Conservation (phyloP, 2,113 vertebrate genomes). For the Mungos mungo region DNA sequence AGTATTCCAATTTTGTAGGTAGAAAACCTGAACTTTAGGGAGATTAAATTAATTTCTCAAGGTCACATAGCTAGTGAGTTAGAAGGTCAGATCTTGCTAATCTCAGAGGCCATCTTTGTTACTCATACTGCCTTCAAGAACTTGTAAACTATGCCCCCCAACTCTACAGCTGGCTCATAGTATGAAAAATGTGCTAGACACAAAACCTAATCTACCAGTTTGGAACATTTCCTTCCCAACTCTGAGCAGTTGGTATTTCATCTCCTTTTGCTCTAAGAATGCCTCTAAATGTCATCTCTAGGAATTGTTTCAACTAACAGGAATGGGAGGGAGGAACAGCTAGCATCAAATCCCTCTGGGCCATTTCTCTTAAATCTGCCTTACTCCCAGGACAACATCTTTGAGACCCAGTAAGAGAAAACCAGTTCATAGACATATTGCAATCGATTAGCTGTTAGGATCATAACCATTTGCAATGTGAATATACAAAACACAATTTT, state of each 20-base stretch:
- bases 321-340: not conserved
- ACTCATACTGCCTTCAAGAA: not conserved
- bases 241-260: not conserved
- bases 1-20: not conserved
- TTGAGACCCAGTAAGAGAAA: not conserved
- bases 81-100: not conserved
- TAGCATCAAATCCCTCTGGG: conserved; percentile 7
- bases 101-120: not conserved
- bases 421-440: not conserved
- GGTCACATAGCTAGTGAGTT: not conserved
- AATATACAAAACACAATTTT: not conserved
- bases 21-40: not conserved
- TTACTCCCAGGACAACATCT: not conserved
- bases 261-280: conserved; percentile 24
- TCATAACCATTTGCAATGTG: not conserved
- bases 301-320: not conserved
- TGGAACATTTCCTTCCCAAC: not conserved
- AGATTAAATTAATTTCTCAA: not conserved
- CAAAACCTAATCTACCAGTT: not conserved
- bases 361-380: not conserved
- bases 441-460: not conserved
- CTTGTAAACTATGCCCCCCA: not conserved
- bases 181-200: conserved; percentile 17
- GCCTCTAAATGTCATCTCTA: not conserved
- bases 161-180: not conserved